Evolutionary conservation across 2,888 invertebrate genomes (phyloP), one percentile per base, ranked within the genome.

Genomic region (Drosophila longiperda): DNA sequence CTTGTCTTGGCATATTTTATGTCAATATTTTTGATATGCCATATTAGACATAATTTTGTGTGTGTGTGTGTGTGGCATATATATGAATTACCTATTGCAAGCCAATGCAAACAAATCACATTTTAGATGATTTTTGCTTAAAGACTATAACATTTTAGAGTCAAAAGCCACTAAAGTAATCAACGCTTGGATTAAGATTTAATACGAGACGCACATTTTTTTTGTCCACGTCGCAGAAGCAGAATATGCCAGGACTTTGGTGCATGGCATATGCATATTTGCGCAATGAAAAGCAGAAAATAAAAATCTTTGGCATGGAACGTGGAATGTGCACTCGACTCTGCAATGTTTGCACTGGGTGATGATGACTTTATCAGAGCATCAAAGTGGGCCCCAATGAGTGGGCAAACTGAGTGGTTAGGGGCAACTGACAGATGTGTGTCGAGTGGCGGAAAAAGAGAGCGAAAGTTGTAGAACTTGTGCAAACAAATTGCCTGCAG

Each of bases 1-100:
- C 68, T 80, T 80, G 80, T 68, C 66, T 72, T 63, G 71, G 53
- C 78, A 80, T 75, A 80, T 88, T 88, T 80, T 73, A 86, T 80
- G 72, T 69, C 88, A 84, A 84, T 88, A 84, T 84, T 83, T 88
- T 86, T 84, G 71, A 86, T 83, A 83, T 83, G 71, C 54, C 64
- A 59, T 71, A 82, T 74, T 68, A 75, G 67, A 64, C 70, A 69
- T 62, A 53, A 23, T 73, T 58, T 29, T 29, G n/a, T n/a, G 20
- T 23, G 11, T 45, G 45, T 38, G 58, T 48, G 20, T 61, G 36
- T 42, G 3, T 42, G 17, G 3, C 49, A 34, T 65, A 33, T 57
- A n/a, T 53, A 40, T 62, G 54, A 42, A 36, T 65, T 52, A 61
- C 23, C 69, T 68, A 87, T 81, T 26, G 63, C 71, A 53, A 61